These are phyloP conservation scores for Callopanchax toddi DNA, from an alignment of 2,113 vertebrate species.

Conservation along the genomic window DNA sequence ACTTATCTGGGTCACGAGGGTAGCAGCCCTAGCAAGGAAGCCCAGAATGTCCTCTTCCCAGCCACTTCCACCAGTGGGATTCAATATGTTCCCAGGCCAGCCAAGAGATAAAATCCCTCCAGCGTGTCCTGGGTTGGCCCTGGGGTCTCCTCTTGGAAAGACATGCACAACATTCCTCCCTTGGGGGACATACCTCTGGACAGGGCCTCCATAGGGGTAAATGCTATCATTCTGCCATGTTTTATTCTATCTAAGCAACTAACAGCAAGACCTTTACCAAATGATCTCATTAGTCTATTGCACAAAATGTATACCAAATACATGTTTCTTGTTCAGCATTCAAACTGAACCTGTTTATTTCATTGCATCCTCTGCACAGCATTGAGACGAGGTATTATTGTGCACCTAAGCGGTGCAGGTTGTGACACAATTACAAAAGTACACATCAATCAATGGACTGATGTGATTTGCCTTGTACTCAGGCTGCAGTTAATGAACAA, in stretches of 20 bases:
- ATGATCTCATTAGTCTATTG: neutral
- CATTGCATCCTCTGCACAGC: conserved; percentile 16
- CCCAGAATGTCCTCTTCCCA: no score
- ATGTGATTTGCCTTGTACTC: conserved; percentile 65
- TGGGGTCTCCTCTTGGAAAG: no score
- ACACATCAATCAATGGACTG: conserved; percentile 38
- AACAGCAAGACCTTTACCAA: conserved; percentile 8
- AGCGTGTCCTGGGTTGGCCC: no score
- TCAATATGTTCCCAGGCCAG: no score
- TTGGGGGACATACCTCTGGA: no score
- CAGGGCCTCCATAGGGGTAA: no score
- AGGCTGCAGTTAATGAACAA: conserved; percentile 45
- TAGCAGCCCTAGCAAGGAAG: no score
- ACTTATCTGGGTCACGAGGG: no score
- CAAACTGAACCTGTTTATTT: conserved; percentile 16
- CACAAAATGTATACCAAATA: neutral
- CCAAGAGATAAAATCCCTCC: no score
- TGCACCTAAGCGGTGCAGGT: conserved; percentile 45
- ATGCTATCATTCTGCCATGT: no score
- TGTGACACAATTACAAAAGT: conserved; percentile 42
- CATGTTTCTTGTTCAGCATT: neutral
- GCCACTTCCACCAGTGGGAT: no score
- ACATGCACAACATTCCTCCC: no score
- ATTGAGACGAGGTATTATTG: conserved; percentile 35
- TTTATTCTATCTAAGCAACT: neutral